These are phyloP conservation scores for Metacarcinus magister DNA, from an alignment of 2,888 invertebrate species.

Conservation along the genomic window DNA sequence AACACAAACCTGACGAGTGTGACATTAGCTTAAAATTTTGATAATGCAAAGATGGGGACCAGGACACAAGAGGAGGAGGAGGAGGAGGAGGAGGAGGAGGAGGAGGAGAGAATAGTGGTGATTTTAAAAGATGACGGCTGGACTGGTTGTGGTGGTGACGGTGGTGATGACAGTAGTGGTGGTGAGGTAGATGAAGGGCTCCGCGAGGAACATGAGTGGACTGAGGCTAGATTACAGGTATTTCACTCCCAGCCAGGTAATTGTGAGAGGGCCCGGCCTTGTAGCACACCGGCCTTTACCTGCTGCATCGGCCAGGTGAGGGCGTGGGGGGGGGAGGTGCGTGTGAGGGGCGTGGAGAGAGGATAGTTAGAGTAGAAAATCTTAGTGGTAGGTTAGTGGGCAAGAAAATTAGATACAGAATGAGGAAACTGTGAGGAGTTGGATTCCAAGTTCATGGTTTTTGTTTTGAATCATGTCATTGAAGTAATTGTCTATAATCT, in stretches of 20 bases:
- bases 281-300: slow-evolving; percentile 23
- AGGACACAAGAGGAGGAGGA: background rate
- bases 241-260: slow-evolving; percentile 57
- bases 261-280: slow-evolving; percentile 27
- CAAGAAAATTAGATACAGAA: background rate
- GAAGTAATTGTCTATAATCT: background rate
- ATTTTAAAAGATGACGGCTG: background rate
- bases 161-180: slow-evolving; percentile 52
- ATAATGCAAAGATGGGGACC: background rate
- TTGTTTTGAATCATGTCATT: background rate
- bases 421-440: background rate
- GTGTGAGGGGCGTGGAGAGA: background rate
- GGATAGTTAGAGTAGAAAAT: slow-evolving; percentile 13
- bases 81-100: background rate
- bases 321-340: background rate
- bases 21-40: background rate
- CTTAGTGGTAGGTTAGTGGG: slow-evolving; percentile 16
- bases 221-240: slow-evolving; percentile 56
- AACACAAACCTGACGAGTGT: background rate
- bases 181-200: slow-evolving; percentile 28
- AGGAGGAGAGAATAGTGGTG: slow-evolving; percentile 17
- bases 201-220: slow-evolving; percentile 46
- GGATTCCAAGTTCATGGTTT: background rate
- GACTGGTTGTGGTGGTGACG: slow-evolving; percentile 51
- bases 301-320: slow-evolving; percentile 18